Percentiles rank a stretch among this genome's conserved stretches.
Conservation (phyloP, 2,113 vertebrate genomes). For the Clarias batrachus region DNA sequence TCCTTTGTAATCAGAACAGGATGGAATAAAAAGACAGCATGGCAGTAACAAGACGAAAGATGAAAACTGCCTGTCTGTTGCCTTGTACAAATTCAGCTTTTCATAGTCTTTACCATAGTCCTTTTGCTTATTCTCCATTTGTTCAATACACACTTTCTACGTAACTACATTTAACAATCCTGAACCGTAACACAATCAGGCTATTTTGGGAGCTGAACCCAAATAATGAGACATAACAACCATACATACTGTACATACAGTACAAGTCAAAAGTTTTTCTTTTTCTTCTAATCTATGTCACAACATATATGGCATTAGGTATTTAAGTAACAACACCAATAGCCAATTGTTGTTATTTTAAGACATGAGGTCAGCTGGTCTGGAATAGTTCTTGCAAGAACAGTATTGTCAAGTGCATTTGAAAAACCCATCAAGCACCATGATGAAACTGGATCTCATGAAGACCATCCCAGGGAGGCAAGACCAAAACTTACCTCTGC, state of each 20-base stretch:
- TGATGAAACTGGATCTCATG: too few relatives aligned
- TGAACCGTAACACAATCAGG: not conserved
- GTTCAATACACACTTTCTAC: not conserved
- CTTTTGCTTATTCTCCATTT: not conserved
- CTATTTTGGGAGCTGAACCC: not conserved
- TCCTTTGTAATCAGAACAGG: not conserved
- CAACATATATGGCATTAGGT: too few relatives aligned
- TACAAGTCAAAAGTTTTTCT: too few relatives aligned
- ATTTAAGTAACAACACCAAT: too few relatives aligned
- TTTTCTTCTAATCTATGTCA: too few relatives aligned
- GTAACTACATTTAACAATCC: not conserved
- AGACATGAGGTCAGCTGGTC: too few relatives aligned
- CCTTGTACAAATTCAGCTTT: not conserved
- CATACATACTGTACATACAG: not conserved
- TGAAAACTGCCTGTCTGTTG: not conserved
- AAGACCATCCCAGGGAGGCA: too few relatives aligned
- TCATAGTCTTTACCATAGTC: not conserved
- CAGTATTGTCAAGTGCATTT: too few relatives aligned
- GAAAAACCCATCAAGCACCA: too few relatives aligned
- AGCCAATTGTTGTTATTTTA: too few relatives aligned
- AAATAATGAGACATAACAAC: not conserved
- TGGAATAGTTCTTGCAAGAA: too few relatives aligned
- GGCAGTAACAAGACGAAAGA: not conserved
- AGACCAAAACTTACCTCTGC: too few relatives aligned
- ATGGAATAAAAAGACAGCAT: not conserved